These are phyloP conservation scores for Psittacus erithacus DNA, from an alignment of 2,113 vertebrate genomes.

Conservation along the genomic window DNA sequence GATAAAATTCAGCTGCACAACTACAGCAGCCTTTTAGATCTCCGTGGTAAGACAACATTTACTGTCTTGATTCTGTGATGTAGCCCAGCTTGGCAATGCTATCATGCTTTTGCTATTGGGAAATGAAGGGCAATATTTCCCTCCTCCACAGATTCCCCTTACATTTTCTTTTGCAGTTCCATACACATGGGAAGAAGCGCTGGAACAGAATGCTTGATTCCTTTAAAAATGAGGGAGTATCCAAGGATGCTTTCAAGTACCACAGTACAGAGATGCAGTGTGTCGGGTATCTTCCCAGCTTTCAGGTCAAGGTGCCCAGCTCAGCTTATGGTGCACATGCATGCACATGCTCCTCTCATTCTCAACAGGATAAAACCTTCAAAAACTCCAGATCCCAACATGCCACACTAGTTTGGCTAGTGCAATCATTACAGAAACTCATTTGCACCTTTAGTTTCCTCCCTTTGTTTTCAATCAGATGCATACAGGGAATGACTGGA, in stretches of 20 bases:
- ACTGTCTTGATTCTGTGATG: not conserved
- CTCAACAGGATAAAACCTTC: not conserved
- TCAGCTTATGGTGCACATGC: not conserved
- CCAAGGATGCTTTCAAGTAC: not conserved
- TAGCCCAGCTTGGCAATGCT: not conserved
- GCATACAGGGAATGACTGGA: not conserved
- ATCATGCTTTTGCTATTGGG: not conserved
- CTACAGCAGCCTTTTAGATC: not conserved
- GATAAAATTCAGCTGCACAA: not conserved
- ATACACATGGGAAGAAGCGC: not conserved
- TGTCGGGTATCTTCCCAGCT: not conserved
- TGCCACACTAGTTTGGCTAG: not conserved
- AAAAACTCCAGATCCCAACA: not conserved
- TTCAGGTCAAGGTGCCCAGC: not conserved
- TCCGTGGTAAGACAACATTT: not conserved
- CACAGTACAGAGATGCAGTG: not conserved
- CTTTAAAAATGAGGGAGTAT: constrained; percentile 3
- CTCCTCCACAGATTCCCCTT: not conserved
- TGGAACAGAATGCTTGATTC: not conserved
- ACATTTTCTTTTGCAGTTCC: not conserved
- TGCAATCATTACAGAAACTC: not conserved
- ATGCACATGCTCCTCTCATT: not conserved
- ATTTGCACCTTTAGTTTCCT: constrained; percentile 27
- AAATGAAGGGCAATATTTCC: not conserved
- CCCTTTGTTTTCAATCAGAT: constrained; percentile 24